phyloP scores from a whole-genome alignment of 2,797 vertebrate species.

The Sebastes hopkinsi region DNA sequence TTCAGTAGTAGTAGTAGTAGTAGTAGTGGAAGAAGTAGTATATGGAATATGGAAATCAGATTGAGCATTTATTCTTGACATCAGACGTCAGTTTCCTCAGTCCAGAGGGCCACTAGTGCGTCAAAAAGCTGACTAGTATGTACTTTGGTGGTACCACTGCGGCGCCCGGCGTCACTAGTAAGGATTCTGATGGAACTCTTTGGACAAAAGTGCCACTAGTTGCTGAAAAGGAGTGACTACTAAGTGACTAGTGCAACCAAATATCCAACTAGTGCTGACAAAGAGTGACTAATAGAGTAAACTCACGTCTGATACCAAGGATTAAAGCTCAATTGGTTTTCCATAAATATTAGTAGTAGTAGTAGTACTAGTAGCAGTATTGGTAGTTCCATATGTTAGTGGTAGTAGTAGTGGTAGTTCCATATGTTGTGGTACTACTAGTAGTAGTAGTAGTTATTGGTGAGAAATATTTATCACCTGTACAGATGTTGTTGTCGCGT shows the following conservation, averaged over 20 bases:
- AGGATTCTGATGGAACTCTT: too few species aligned
- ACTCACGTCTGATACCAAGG: background rate
- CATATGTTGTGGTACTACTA: background rate
- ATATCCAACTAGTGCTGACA: too few species aligned
- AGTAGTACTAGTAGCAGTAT: background rate
- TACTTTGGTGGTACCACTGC: too few species aligned
- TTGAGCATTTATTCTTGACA: background rate
- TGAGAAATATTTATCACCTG: conserved; percentile 54
- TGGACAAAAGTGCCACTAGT: too few species aligned
- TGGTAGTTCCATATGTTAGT: background rate
- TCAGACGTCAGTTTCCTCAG: too few species aligned
- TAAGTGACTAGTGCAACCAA: too few species aligned
- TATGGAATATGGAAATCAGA: background rate
- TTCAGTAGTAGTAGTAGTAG: too few species aligned
- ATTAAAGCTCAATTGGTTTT: background rate
- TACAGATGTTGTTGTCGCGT: conserved; percentile 78
- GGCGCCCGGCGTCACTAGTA: too few species aligned
- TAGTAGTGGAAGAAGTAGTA: background rate
- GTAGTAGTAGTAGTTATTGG: background rate
- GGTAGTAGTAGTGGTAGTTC: background rate
- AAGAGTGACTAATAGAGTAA: too few species aligned
- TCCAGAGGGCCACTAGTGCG: too few species aligned
- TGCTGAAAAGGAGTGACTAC: too few species aligned
- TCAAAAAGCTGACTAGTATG: too few species aligned
- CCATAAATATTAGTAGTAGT: background rate